phyloP scores from a whole-genome alignment of 2,113 vertebrate genomes.

The Poecile atricapillus region DNA sequence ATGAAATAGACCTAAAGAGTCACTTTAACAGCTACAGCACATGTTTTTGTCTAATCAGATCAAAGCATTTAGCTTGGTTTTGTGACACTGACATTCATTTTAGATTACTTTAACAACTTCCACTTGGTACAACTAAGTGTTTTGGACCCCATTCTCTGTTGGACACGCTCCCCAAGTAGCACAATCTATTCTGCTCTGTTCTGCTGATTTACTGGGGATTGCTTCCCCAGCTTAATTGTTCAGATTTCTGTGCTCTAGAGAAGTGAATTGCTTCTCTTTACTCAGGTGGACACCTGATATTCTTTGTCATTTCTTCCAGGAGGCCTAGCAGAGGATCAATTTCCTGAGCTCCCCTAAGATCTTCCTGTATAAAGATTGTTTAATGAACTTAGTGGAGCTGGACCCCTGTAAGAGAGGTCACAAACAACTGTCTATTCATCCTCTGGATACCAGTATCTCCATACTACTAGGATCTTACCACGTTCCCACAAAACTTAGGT shows the following conservation, averaged over 20 bases:
- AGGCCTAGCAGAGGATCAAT: neutral
- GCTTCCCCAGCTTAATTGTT: neutral
- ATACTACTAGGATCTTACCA: neutral
- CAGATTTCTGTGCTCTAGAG: neutral
- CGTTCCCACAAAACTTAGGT: neutral
- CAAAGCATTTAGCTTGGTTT: neutral
- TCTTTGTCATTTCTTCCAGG: neutral
- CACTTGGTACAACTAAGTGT: neutral
- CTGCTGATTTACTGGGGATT: neutral
- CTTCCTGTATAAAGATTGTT: neutral
- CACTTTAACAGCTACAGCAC: neutral
- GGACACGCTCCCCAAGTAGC: neutral
- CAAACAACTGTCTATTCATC: neutral
- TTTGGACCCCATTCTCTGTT: neutral
- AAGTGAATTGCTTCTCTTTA: neutral
- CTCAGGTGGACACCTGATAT: neutral
- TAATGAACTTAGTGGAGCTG: neutral
- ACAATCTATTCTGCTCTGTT: neutral
- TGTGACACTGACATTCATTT: neutral
- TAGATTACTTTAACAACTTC: neutral
- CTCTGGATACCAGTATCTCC: neutral
- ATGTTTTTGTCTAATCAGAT: neutral
- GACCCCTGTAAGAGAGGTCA: neutral
- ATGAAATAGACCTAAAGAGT: neutral
- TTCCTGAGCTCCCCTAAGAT: neutral